Evolutionary conservation across 2,113 vertebrate species (phyloP).

Genomic region (Gnathonemus longibarbis): DNA sequence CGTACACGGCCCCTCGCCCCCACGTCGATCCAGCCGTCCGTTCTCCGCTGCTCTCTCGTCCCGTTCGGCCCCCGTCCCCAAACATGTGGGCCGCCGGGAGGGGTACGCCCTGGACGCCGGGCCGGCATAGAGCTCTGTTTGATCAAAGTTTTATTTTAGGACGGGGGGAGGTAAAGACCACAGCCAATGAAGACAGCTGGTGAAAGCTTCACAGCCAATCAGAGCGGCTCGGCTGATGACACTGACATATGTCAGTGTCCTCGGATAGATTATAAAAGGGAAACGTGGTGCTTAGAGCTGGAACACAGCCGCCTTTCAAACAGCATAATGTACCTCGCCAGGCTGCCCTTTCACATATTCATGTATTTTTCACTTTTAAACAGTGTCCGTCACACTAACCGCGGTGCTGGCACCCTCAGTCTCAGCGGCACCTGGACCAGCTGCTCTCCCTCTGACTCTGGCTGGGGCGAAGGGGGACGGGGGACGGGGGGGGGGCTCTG

Average conservation of each 20-base stretch:
- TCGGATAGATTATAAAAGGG: slow-evolving; percentile 6
- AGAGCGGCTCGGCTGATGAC: background rate
- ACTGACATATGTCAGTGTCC: slow-evolving; percentile 9
- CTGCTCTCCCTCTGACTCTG: background rate
- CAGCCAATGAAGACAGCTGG: background rate
- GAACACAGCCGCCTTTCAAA: background rate
- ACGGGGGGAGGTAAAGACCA: background rate
- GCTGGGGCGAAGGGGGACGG: background rate
- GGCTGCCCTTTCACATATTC: background rate
- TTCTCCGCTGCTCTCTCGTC: background rate
- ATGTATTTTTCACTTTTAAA: background rate
- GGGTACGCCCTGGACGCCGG: background rate
- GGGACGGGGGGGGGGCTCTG: background rate
- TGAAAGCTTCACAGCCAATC: background rate
- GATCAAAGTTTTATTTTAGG: slow-evolving; percentile 4
- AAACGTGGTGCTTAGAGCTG: background rate
- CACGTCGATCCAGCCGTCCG: background rate
- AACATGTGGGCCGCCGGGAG: background rate
- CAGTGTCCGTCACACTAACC: background rate
- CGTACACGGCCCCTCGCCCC: background rate
- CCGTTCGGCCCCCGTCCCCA: background rate
- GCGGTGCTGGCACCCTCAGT: background rate
- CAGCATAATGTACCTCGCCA: background rate
- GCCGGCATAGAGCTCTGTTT: background rate
- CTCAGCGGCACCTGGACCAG: background rate